phyloP scores from a whole-genome alignment of 2,113 vertebrate species.

The Elephas maximus region DNA sequence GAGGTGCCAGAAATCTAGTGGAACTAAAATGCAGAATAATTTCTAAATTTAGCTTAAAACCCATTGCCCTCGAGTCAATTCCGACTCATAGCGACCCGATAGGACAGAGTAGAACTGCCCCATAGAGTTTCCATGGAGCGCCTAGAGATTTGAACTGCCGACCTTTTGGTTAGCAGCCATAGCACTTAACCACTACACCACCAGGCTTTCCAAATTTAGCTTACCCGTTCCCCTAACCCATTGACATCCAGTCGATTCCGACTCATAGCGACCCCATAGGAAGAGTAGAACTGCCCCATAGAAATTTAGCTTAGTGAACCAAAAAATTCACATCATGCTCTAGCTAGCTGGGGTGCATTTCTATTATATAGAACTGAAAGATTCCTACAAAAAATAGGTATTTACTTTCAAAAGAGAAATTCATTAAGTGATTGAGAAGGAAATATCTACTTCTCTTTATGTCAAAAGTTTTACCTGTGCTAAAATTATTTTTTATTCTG shows the following conservation, averaged over 20 bases:
- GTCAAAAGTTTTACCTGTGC: not conserved
- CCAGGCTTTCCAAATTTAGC: no score
- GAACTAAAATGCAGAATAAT: not conserved
- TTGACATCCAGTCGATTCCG: no score
- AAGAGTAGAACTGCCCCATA: no score
- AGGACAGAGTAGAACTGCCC: no score
- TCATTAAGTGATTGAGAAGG: not conserved
- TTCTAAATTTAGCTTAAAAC: not conserved
- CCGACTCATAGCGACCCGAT: no score
- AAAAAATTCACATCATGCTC: not conserved
- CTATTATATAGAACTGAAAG: not conserved
- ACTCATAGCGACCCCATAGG: no score
- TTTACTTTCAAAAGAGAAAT: not conserved
- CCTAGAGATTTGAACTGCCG: no score
- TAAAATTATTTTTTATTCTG: not conserved
- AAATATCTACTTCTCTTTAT: not conserved
- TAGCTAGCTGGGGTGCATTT: not conserved
- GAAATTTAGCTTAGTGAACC: not conserved
- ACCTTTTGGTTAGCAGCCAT: no score
- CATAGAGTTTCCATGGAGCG: no score
- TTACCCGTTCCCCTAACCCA: no score
- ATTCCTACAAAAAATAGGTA: not conserved
- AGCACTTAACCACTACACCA: no score
- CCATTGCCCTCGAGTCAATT: no score
- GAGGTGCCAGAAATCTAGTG: not conserved